Base-by-base conservation (phyloP, 2,113 vertebrate genomes). In the Crotalus helleri region DNA sequence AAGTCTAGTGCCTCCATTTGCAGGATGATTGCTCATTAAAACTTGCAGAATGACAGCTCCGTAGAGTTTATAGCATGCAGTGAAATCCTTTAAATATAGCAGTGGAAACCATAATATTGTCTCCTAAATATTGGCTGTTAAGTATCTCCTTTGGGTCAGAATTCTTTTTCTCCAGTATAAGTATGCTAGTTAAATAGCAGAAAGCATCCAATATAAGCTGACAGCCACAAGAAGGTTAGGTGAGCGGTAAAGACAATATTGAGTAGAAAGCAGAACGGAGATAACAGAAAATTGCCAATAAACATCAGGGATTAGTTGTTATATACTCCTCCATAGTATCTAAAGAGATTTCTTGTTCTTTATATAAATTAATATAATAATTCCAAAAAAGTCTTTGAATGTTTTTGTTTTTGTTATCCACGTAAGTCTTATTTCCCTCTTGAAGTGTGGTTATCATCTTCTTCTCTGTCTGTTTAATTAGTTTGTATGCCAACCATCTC, bases 11-110 rank as follows among this genome's bases (percentile, higher is more conserved):
- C 69, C 8, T 64, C 33, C 46, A 33, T 86, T 81, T 64, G 3
- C 85, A 87, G 89, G 88, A 92, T 53, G 7, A 87, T 64, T 57
- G 74, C 46, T 90, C 55, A 69, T 92, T 92, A 94, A 44, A 55
- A 33, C 5, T 90, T 85, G n/a, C 26, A 90, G 19, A 88, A 51
- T 91, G 90, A 88, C 92, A 91, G 85, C 8, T 51, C 85, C 69
- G 44, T 85, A 85, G 88, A 85, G 69, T 61, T 44, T 85, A 91
- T 87, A 69, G 88, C 57, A 54, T 89, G 88, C 53, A 88, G 61
- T 58, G 90, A 91, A 85, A 81, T 86, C 33, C 61, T 92, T 26
- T 64, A 89, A n/a, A 33, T 90, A 86, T 49, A 64, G 26, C 86
- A 11, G 53, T 61, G 39, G 85, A 59, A 64, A 8, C 53, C 69